phyloP scores from a whole-genome alignment of 1,140 invertebrate genomes.

The Cotesia glomerata region DNA sequence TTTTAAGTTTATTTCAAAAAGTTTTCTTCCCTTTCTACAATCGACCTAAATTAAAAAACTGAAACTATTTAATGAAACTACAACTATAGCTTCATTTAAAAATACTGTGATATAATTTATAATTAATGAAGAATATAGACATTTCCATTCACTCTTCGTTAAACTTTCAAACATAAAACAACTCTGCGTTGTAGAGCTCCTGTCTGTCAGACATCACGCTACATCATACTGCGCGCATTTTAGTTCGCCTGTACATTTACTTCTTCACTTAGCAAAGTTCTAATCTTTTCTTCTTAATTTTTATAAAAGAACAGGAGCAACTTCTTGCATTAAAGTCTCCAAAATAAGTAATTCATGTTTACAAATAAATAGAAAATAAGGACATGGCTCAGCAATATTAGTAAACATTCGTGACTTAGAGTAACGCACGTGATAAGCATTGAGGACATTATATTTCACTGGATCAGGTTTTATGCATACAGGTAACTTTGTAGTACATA shows the following conservation, averaged over 20 bases:
- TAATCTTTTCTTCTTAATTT: not conserved
- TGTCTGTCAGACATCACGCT: slow-evolving; percentile 52
- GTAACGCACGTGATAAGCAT: not conserved
- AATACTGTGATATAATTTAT: too few species aligned
- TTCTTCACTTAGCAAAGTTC: not conserved
- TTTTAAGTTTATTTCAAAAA: too few species aligned
- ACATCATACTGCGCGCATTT: slow-evolving; percentile 32
- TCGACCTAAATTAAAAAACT: too few species aligned
- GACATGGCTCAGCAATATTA: not conserved
- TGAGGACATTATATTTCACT: not conserved
- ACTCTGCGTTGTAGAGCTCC: slow-evolving; percentile 43
- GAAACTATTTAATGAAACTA: too few species aligned
- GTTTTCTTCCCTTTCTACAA: too few species aligned
- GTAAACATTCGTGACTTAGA: not conserved
- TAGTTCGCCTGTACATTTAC: not conserved
- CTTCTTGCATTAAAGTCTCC: slow-evolving; percentile 9
- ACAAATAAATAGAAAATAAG: not conserved
- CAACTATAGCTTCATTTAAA: too few species aligned
- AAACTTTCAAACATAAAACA: slow-evolving; percentile 37
- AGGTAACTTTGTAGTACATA: not conserved
- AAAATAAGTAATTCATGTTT: not conserved
- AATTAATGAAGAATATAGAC: too few species aligned
- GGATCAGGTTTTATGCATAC: not conserved
- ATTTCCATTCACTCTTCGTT: not conserved
- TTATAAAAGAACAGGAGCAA: not conserved